These are phyloP conservation scores for Cheilosia vulpina DNA, from an alignment of 2,888 invertebrate species.

Conservation along the genomic window DNA sequence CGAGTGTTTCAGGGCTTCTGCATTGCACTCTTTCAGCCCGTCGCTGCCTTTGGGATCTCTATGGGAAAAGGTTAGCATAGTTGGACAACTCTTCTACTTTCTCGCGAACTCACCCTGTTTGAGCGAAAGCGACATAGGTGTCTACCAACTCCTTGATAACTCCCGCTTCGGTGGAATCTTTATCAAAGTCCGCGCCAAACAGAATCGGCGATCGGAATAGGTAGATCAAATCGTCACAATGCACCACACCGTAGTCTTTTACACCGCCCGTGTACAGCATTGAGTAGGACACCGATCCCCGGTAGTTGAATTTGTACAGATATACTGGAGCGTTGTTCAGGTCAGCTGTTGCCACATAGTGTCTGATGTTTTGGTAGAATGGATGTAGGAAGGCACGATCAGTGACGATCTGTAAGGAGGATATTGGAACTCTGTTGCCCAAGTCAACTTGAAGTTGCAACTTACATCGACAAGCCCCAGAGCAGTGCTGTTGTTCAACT, in stretches of 20 bases:
- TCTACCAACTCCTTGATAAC: slow-evolving; percentile 82
- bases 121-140: slow-evolving; percentile 84
- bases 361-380: slow-evolving; percentile 81
- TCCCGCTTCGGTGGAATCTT: slow-evolving; percentile 80
- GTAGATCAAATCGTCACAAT: slow-evolving; percentile 85
- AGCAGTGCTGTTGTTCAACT: slow-evolving; percentile 78
- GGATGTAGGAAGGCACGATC: slow-evolving; percentile 84
- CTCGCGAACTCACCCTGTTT: slow-evolving; percentile 81
- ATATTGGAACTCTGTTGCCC: not conserved
- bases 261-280: slow-evolving; percentile 82
- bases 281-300: slow-evolving; percentile 83
- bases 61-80: not conserved
- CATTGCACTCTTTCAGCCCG: slow-evolving; percentile 49
- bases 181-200: slow-evolving; percentile 81
- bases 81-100: not conserved
- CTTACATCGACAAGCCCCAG: slow-evolving; percentile 79
- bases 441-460: not conserved
- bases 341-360: slow-evolving; percentile 77
- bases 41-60: slow-evolving; percentile 77
- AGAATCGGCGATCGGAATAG: slow-evolving; percentile 83
- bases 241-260: slow-evolving; percentile 82
- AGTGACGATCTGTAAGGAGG: slow-evolving; percentile 82
- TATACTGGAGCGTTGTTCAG: slow-evolving; percentile 82
- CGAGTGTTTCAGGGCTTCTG: slow-evolving; percentile 69
- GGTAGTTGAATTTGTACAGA: slow-evolving; percentile 84